A percentile compares a stretch with the other conserved stretches of the same genome.
Conservation (phyloP, 2,888 invertebrate species). For the Onthophagus sagittarius region DNA sequence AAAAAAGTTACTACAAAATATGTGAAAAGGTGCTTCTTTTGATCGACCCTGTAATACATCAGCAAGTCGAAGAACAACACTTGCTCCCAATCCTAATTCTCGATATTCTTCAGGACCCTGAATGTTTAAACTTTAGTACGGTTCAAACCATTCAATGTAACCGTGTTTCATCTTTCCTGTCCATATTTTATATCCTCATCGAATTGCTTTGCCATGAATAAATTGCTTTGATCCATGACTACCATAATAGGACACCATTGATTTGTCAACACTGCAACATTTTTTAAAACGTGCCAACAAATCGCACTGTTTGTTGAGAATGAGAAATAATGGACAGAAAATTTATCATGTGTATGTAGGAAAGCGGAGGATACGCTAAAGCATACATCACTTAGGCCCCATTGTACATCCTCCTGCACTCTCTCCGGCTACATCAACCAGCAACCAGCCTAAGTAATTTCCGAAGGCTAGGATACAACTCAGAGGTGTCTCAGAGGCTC, state of each 20-base stretch:
- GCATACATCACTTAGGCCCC: too few relatives aligned
- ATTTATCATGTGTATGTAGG: too few relatives aligned
- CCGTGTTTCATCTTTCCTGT: slow-evolving; percentile 30
- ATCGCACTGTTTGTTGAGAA: slow-evolving; percentile 29
- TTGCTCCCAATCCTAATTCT: too few relatives aligned
- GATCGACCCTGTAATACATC: too few relatives aligned
- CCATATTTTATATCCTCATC: slow-evolving; percentile 31
- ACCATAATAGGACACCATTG: slow-evolving; percentile 39
- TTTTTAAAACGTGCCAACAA: slow-evolving; percentile 28
- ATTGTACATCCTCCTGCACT: too few relatives aligned
- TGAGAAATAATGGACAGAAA: slow-evolving; percentile 30
- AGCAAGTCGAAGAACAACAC: slow-evolving; percentile 19
- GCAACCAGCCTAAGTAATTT: too few relatives aligned
- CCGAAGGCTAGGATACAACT: too few relatives aligned
- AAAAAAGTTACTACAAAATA: slow-evolving; percentile 31
- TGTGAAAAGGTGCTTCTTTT: too few relatives aligned
- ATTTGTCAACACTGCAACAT: slow-evolving; percentile 39
- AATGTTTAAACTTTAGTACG: slow-evolving; percentile 30
- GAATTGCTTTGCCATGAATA: slow-evolving; percentile 15
- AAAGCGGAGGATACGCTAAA: too few relatives aligned
- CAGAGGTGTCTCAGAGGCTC: too few relatives aligned
- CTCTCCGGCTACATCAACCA: too few relatives aligned
- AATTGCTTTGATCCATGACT: slow-evolving; percentile 33
- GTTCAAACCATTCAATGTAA: slow-evolving; percentile 28
- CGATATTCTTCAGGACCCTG: slow-evolving; percentile 16